A percentile compares a stretch with the other conserved stretches of the same genome.
These are phyloP conservation scores for Antigone vipio DNA, from an alignment of 2,113 vertebrate species.

Conservation along the genomic window DNA sequence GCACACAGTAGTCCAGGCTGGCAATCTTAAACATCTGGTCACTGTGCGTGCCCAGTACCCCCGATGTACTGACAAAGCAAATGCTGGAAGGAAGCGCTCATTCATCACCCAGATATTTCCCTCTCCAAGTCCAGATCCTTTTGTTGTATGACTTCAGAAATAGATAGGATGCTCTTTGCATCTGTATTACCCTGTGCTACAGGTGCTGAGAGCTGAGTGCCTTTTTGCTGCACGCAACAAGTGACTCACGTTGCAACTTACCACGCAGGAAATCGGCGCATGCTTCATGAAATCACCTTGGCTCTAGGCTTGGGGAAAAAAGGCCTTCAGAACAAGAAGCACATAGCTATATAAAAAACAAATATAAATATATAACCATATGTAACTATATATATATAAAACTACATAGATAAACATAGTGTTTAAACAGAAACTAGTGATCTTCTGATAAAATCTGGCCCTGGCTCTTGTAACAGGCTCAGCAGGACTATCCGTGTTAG, in stretches of 20 bases:
- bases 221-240: neutral
- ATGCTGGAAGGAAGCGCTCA: neutral
- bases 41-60: fast-evolving
- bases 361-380: neutral
- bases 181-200: neutral
- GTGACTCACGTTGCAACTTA: neutral
- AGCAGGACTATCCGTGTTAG: neutral
- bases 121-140: neutral
- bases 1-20: neutral
- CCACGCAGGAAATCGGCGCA: neutral
- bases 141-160: neutral
- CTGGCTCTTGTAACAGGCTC: neutral
- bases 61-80: neutral
- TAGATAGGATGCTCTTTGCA: neutral
- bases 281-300: neutral
- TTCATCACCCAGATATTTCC: neutral
- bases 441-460: neutral
- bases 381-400: neutral
- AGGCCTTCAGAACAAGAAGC: neutral
- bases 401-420: neutral
- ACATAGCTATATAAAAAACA: neutral
- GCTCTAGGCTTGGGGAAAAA: neutral
- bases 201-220: neutral
- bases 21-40: neutral
- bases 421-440: neutral